Evolutionary conservation across 2,888 invertebrate genomes (phyloP).

Genomic region (Agonopterix heracliana): DNA sequence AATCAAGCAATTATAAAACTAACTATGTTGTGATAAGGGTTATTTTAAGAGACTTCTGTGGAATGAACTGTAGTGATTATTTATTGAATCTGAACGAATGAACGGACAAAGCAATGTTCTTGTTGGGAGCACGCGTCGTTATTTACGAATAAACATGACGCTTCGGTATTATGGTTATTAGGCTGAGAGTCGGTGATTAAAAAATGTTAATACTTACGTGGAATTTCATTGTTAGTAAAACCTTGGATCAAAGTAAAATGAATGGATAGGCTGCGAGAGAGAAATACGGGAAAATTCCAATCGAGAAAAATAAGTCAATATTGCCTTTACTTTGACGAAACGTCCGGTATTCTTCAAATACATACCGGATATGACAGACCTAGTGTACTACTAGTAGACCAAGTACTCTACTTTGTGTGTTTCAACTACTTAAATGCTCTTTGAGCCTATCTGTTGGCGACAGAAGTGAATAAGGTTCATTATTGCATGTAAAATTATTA

Average conservation of each 20-base stretch:
- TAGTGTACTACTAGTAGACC: too few relatives aligned
- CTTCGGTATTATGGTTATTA: slow-evolving; percentile 30
- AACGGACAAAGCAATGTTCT: slow-evolving; percentile 54
- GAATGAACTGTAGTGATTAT: slow-evolving; percentile 27
- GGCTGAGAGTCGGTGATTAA: neutral
- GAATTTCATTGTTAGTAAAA: neutral
- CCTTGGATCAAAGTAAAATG: neutral
- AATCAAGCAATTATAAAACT: too few relatives aligned
- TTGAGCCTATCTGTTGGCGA: too few relatives aligned
- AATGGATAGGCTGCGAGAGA: neutral
- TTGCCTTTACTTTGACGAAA: too few relatives aligned
- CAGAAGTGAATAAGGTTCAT: too few relatives aligned
- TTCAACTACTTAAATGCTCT: too few relatives aligned
- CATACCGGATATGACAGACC: too few relatives aligned
- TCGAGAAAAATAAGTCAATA: neutral
- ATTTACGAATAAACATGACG: slow-evolving; percentile 65
- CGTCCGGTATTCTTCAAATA: too few relatives aligned
- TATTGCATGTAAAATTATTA: too few relatives aligned
- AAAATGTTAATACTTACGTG: neutral
- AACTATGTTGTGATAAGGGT: too few relatives aligned
- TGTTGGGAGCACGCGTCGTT: slow-evolving; percentile 57
- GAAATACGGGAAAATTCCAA: neutral
- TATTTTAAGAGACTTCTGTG: too few relatives aligned
- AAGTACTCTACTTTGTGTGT: too few relatives aligned
- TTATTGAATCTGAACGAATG: slow-evolving; percentile 36